Evolutionary conservation across 2,113 vertebrate genomes (phyloP).

Genomic region (Solenodon paradoxus): DNA sequence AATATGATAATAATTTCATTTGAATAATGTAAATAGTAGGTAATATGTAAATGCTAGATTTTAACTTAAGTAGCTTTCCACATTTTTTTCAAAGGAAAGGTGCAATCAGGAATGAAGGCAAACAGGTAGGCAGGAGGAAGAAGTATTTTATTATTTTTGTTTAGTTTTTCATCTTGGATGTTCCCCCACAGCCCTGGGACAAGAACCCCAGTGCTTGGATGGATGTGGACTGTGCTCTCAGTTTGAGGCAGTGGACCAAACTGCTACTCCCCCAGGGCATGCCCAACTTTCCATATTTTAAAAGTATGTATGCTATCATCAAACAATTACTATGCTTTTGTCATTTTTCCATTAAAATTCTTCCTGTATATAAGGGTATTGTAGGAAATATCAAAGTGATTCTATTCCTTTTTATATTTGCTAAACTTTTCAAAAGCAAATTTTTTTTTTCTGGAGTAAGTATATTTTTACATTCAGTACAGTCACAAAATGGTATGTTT

Average conservation of each 20-base stretch:
- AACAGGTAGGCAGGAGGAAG: too few relatives aligned
- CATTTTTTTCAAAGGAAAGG: too few relatives aligned
- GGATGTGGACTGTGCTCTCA: too few relatives aligned
- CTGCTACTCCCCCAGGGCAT: too few relatives aligned
- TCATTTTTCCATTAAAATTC: neutral
- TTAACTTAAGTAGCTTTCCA: neutral
- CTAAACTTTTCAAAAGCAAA: neutral
- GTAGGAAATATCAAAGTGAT: neutral
- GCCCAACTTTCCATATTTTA: too few relatives aligned
- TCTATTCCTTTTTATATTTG: neutral
- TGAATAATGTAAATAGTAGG: neutral
- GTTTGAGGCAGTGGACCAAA: too few relatives aligned
- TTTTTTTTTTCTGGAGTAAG: neutral
- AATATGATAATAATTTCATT: neutral
- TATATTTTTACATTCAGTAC: neutral
- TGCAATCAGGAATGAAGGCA: too few relatives aligned
- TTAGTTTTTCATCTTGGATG: too few relatives aligned
- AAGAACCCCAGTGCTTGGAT: too few relatives aligned
- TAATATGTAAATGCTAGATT: neutral
- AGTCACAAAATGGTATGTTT: neutral
- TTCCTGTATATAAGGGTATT: neutral
- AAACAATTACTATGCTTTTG: neutral
- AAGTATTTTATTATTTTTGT: too few relatives aligned
- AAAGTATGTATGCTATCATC: neutral
- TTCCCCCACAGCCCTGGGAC: too few relatives aligned